Conservation (phyloP, 2,888 invertebrate genomes). For the Toxonevra muliebris region DNA sequence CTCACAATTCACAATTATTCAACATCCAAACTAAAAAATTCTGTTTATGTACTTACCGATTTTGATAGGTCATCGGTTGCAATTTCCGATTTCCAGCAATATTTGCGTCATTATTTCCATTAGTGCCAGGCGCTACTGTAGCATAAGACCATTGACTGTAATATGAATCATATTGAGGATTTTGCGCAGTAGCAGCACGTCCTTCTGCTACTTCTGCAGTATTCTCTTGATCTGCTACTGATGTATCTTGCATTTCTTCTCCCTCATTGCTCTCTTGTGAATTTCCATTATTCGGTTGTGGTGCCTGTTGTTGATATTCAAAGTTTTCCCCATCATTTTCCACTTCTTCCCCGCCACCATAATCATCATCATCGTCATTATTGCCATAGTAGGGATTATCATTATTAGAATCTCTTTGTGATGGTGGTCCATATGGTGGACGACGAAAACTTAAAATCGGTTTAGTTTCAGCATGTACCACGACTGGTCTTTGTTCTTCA, state of each 20-base stretch:
- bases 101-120: constrained; percentile 9
- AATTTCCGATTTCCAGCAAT: constrained; percentile 31
- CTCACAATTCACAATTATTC: too few relatives aligned
- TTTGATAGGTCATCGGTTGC: constrained; percentile 1
- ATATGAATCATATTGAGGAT: constrained; percentile 29
- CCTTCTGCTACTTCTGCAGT: constrained; percentile 4
- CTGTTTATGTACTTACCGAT: too few relatives aligned
- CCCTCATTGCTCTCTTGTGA: constrained; percentile 1
- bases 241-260: not conserved
- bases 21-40: too few relatives aligned
- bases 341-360: not conserved
- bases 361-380: constrained; percentile 14
- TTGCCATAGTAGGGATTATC: constrained; percentile 32
- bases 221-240: not conserved
- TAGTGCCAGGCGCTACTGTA: constrained; percentile 22
- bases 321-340: not conserved
- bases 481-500: constrained; percentile 42
- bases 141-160: constrained; percentile 37
- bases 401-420: constrained; percentile 26
- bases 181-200: constrained; percentile 21
- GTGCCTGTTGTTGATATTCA: not conserved
- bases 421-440: constrained; percentile 33
- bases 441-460: constrained; percentile 14
- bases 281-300: constrained; percentile 19
- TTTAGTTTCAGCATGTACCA: constrained; percentile 40